These are phyloP conservation scores for Caenorhabditis zanzibari DNA, from an alignment of 2,888 invertebrate species.

Conservation along the genomic window DNA sequence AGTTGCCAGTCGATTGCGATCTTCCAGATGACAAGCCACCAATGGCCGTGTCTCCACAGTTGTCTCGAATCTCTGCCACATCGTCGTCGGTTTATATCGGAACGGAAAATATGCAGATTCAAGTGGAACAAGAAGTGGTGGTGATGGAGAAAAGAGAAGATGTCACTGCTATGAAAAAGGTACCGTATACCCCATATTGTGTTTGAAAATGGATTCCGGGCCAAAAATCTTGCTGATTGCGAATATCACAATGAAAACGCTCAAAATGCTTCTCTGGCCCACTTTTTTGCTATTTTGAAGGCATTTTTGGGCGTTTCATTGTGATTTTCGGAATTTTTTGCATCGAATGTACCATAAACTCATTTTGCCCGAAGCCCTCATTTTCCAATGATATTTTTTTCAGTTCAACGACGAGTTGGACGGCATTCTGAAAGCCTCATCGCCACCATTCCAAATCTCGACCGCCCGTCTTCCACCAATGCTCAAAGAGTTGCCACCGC, in stretches of 20 bases:
- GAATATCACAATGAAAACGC: too few species aligned
- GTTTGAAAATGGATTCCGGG: too few species aligned
- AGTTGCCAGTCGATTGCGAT: slow-evolving; percentile 55
- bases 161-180: slow-evolving; percentile 31
- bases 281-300: too few species aligned
- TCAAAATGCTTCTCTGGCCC: too few species aligned
- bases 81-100: slow-evolving; percentile 52
- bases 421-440: slow-evolving; percentile 47
- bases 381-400: not conserved
- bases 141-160: slow-evolving; percentile 13
- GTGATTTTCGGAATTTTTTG: too few species aligned
- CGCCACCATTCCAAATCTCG: slow-evolving; percentile 63
- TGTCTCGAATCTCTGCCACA: slow-evolving; percentile 13
- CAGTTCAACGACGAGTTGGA: slow-evolving; percentile 55
- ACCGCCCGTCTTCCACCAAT: slow-evolving; percentile 60
- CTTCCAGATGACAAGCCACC: slow-evolving; percentile 2
- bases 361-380: too few species aligned
- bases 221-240: too few species aligned
- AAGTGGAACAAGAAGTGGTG: slow-evolving; percentile 9
- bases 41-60: slow-evolving; percentile 10
- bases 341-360: too few species aligned
- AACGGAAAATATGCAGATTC: slow-evolving; percentile 8
- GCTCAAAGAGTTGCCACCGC: slow-evolving; percentile 49
- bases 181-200: not conserved
- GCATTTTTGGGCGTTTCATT: too few species aligned